Evolutionary conservation across 1,140 invertebrate species (phyloP), one percentile per base, ranked within the genome.

Genomic region (Octopus bimaculoides): DNA sequence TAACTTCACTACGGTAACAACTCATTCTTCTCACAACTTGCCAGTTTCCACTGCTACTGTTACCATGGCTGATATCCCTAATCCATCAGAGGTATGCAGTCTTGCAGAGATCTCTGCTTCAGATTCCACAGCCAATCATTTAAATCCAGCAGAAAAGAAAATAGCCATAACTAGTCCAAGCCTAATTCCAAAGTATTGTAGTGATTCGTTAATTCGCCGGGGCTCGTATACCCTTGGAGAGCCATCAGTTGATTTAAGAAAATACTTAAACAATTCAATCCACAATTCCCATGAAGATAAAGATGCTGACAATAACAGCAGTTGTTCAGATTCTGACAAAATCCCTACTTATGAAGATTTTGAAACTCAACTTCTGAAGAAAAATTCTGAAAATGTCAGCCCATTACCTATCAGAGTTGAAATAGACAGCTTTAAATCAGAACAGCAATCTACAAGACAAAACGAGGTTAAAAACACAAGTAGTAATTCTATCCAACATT

Each of bases 211-310:
- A 71, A 71, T 82, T 41, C 78, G 82, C 6, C 77, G 79, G 53
- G 82, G 81, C 14, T 86, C 86, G 4, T 85, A 87, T 54, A 86
- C 84, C 4, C 71, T 86, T 9, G 79, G 80, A 26, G 73, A 83
- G 5, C 82, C 85, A 5, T 86, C 85, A 3, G 83, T 84, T 8
- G 84, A 82, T 61, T 76, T 71, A 71, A 20, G 17, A n/a, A 71
- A 71, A 41, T 41, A 41, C 26, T 3, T 41, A 2, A 41, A 41
- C 26, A 41, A 3, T 41, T 41, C 26, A 41, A 41, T 41, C 26
- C 26, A 41, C 26, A 41, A 41, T 41, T 41, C 26, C 26, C 26
- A 41, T 41, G 26, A 41, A 41, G 26, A 41, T 41, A 41, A 41
- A 3, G 26, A 41, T 41, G 66, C 14, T 5, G 14, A 71, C 14